These are phyloP conservation scores for Oostethus manadensis DNA, from an alignment of 2,113 vertebrate genomes.

Conservation along the genomic window DNA sequence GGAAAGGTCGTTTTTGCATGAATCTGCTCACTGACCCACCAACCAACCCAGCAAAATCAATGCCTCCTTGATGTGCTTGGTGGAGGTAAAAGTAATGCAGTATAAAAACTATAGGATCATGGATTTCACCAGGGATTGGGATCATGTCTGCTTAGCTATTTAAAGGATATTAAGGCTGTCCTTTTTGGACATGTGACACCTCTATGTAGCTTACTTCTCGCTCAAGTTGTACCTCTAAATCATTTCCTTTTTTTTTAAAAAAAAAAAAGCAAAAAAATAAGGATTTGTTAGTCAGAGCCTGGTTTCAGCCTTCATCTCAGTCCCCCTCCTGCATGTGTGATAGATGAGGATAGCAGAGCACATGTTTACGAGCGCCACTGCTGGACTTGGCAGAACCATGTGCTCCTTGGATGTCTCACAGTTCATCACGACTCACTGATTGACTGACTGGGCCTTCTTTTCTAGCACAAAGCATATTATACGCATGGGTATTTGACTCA, in stretches of 20 bases:
- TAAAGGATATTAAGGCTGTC: background rate
- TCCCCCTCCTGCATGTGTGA: conserved; percentile 34
- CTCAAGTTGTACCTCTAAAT: conserved; percentile 11
- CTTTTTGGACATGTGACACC: background rate
- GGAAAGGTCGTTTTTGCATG: no score
- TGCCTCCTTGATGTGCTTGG: no score
- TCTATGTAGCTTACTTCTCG: background rate
- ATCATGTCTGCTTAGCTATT: background rate
- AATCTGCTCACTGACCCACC: no score
- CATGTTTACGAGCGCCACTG: conserved; percentile 55
- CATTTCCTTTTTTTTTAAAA: conserved; percentile 27
- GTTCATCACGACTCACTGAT: conserved; percentile 58
- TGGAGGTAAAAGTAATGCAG: no score
- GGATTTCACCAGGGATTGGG: background rate
- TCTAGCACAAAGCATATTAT: conserved; percentile 44
- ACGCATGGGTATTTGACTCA: conserved; percentile 3
- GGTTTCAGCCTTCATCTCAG: conserved; percentile 20
- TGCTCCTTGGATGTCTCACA: conserved; percentile 51
- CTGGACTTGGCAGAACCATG: conserved; percentile 44
- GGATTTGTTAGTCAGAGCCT: conserved; percentile 40
- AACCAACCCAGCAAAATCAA: no score
- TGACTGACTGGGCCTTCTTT: conserved; percentile 45
- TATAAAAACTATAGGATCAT: no score
- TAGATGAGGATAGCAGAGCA: conserved; percentile 59
- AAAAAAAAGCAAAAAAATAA: conserved; percentile 21